Conservation (phyloP, 1,140 invertebrate species). For the Steinernema feltiae region DNA sequence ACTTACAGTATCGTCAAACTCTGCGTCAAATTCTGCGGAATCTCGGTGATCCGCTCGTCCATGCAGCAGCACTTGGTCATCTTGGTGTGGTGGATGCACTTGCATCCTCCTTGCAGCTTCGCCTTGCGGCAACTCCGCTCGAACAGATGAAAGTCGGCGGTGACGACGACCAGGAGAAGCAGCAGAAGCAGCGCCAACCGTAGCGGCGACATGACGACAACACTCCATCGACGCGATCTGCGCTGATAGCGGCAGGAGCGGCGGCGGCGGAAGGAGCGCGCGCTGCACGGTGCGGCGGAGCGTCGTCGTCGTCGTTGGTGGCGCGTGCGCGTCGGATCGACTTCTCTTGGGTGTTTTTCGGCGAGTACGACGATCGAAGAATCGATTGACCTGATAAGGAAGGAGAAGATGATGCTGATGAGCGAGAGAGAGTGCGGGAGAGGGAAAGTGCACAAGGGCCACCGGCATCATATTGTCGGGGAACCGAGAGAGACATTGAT, state of each 20-base stretch:
- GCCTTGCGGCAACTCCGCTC: not conserved
- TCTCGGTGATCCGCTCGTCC: not conserved
- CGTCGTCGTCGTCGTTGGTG: no score
- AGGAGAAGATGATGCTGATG: no score
- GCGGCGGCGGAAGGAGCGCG: not conserved
- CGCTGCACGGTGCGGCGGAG: not conserved
- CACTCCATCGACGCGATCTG: slow-evolving; percentile 12
- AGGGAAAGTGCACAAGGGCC: no score
- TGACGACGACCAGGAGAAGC: not conserved
- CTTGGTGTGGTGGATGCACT: not conserved
- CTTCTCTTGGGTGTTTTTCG: not conserved
- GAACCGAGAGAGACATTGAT: no score
- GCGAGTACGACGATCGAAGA: not conserved
- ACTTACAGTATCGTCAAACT: not conserved
- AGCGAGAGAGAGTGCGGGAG: no score
- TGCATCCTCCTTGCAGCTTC: not conserved
- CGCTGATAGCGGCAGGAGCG: not conserved
- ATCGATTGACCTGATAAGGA: not conserved
- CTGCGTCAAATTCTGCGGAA: not conserved
- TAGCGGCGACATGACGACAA: slow-evolving; percentile 14
- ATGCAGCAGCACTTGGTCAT: slow-evolving; percentile 6
- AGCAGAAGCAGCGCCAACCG: slow-evolving; percentile 11
- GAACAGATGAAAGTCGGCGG: slow-evolving; percentile 5
- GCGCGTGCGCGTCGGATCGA: not conserved
- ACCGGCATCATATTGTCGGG: no score